A percentile compares a stretch with the other conserved stretches of the same genome.
phyloP scores from a whole-genome alignment of 2,797 vertebrate species.

The Sebastes umbrosus region DNA sequence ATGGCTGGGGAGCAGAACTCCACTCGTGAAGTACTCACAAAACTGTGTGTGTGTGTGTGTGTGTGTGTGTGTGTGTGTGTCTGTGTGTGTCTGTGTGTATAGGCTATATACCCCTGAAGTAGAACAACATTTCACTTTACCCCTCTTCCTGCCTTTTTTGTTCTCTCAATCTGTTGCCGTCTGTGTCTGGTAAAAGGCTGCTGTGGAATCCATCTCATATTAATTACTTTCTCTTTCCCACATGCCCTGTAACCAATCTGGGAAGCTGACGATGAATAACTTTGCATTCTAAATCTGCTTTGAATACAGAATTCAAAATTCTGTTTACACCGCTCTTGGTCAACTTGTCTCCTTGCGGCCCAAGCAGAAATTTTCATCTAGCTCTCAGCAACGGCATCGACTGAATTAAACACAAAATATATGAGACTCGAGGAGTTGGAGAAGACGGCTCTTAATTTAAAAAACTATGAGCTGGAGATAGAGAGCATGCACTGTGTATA shows the following conservation, averaged over 20 bases:
- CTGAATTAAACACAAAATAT: conserved; percentile 50
- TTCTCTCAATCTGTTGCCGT: conserved; percentile 66
- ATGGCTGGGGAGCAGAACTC: conserved; percentile 34
- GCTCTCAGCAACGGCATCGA: conserved; percentile 49
- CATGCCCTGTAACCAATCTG: conserved; percentile 80
- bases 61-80: neutral
- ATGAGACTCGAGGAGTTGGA: neutral
- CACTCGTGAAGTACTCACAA: conserved; percentile 14
- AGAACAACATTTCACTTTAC: conserved; percentile 62
- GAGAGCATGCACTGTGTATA: neutral
- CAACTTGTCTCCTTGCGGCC: conserved; percentile 62
- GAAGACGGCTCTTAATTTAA: neutral
- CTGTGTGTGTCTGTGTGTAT: neutral
- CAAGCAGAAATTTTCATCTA: conserved; percentile 39
- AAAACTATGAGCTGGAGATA: neutral
- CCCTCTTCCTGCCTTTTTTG: conserved; percentile 66
- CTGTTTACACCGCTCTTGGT: conserved; percentile 73
- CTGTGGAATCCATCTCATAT: conserved; percentile 79
- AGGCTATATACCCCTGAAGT: conserved; percentile 33
- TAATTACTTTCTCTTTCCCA: conserved; percentile 78
- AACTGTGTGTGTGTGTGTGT: neutral
- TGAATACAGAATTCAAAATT: conserved; percentile 75
- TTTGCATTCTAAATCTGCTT: conserved; percentile 80
- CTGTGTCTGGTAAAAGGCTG: conserved; percentile 66
- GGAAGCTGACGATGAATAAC: conserved; percentile 79